Percentiles rank a stretch among this genome's conserved stretches.
Evolutionary conservation across 2,797 vertebrate genomes (phyloP).

Genomic region (Bucorvus abyssinicus): DNA sequence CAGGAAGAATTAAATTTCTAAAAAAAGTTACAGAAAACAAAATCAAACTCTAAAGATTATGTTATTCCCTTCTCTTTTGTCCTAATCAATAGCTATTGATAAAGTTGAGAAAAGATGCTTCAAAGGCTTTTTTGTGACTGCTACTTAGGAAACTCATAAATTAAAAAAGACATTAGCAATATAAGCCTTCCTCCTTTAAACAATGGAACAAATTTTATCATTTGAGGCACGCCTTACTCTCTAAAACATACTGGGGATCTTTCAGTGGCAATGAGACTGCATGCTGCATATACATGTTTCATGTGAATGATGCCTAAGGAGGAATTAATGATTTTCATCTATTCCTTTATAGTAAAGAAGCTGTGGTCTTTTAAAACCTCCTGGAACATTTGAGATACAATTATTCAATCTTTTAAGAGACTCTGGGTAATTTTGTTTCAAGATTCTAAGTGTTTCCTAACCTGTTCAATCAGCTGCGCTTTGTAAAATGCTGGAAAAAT

Average conservation of each 20-base stretch:
- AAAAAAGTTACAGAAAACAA: not conserved
- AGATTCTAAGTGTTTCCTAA: not conserved
- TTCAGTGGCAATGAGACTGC: not conserved
- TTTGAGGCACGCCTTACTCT: conserved; percentile 56
- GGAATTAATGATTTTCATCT: conserved; percentile 22
- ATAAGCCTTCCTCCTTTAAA: conserved; percentile 56
- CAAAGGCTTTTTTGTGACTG: conserved; percentile 27
- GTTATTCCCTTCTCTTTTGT: not conserved
- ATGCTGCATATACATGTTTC: not conserved
- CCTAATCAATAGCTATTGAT: conserved; percentile 55
- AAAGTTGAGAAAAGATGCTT: conserved; percentile 29
- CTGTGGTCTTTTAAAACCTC: conserved; percentile 3
- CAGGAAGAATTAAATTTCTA: not conserved
- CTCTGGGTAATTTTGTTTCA: not conserved
- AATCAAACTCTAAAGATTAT: not conserved
- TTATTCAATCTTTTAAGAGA: conserved; percentile 13
- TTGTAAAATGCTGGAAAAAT: not conserved
- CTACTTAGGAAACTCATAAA: conserved; percentile 45
- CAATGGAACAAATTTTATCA: conserved; percentile 61
- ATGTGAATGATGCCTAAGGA: not conserved
- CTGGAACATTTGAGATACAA: conserved; percentile 14
- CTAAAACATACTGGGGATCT: conserved; percentile 33
- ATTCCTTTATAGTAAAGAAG: conserved; percentile 19
- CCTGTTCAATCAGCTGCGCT: not conserved
- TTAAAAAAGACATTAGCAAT: conserved; percentile 60